Base-by-base conservation (phyloP, 2,888 invertebrate genomes). In the Chymomyza amoena region DNA sequence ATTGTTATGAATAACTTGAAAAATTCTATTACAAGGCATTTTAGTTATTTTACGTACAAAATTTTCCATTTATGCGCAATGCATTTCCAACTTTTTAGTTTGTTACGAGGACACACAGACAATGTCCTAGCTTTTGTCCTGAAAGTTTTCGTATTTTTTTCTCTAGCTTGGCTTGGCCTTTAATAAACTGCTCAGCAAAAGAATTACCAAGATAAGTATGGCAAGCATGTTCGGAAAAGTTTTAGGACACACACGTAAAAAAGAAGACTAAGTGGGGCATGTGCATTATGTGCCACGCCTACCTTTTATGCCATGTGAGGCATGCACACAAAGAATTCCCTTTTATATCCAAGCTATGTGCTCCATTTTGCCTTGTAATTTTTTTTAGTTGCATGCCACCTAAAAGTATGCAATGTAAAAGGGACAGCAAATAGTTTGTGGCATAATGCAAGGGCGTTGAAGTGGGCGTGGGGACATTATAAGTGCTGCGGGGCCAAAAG, bases 41-140 rank as follows among this genome's bases (percentile, higher is more conserved):
- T 15, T 45, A 45, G 39, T 45, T 13, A 45, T 45, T 45, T 13
- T 45, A 45, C 32, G 32, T 32, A 32, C 32, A 45, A 45, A 45
- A 45, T 82, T 82, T 82, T 76, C 76, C 70, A 87, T 84, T 87
- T 87, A 79, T 74, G 80, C 67, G 73, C 81, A 84, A 78, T 86
- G 82, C 79, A 78, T 70, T 79, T 79, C 73, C 61, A 79, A 78
- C 73, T 78, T 76, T 77, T 7, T 18, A 45, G 39, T 45, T 45
- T 45, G 39, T 45, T 45, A 16, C 54, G 13, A n/a, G 18, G 15
- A 54, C 18, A 16, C 54, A 54, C 18, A 20, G 18, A 20, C 54
- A 18, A 54, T 54, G 9, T 54, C 54, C 18, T 6, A 20, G 28
- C 20, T 25, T 74, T 62, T 74, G 70, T 74, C 57, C 39, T 20